Base-by-base conservation (phyloP, 2,888 invertebrate species). In the Nomada fabriciana region DNA sequence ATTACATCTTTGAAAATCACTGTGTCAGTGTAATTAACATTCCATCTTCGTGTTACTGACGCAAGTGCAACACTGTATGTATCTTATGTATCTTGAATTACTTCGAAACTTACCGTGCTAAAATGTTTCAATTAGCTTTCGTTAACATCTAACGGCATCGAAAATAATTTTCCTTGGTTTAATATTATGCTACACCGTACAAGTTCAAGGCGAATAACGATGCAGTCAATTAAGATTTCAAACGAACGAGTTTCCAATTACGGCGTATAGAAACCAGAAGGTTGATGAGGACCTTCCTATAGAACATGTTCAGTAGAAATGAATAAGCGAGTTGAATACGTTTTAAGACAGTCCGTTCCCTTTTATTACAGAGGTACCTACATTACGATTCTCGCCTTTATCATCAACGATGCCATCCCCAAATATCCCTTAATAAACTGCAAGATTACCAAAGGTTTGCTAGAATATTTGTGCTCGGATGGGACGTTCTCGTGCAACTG, bases 11-110 rank as follows among this genome's bases (percentile, higher is more conserved):
- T 23, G 4, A 43, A 43, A 60, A 20, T 15, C 25, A 42, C 11
- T n/a, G 15, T 18, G 13, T n/a, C 13, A 25, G 18, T 72, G 53
- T 64, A 64, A 72, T 72, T 72, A 64, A 72, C 53, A 43, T 25
- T n/a, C 18, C 23, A n/a, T 43, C 53, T 13, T 25, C 53, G n/a
- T n/a, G 23, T 64, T 53, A 15, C 29, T 15, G 67, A 10, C 36
- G n/a, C 25, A 13, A 43, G 29, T 57, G 15, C 25, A 57, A 59
- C 29, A 59, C 23, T 18, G 53, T n/a, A 23, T n/a, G n/a, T n/a
- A n/a, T n/a, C n/a, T 64, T 53, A 25, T 25, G 42, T 23, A 72
- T 55, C n/a, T 42, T 23, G 53, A 25, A 18, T 11, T 42, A 5
- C 15, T 29, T 15, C 53, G 42, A 25, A 25, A 50, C 23, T 57